These are phyloP conservation scores for Himalopsyche tibetana DNA, from an alignment of 2,888 invertebrate species.

Conservation along the genomic window DNA sequence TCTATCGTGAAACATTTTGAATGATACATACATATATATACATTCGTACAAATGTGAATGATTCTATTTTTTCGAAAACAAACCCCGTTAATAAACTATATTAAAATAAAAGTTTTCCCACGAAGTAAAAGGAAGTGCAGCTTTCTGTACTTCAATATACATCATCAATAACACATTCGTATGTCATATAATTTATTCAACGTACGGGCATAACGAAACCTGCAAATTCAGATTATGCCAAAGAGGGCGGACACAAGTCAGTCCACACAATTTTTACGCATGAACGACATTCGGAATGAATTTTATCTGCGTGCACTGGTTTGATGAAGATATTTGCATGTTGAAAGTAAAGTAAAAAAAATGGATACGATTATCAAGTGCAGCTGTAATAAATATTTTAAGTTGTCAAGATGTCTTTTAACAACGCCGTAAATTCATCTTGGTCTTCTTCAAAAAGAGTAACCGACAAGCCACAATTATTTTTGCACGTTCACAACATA, in stretches of 20 bases:
- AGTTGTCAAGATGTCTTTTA: background rate
- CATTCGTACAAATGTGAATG: no score
- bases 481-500: no score
- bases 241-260: conserved; percentile 25
- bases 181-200: background rate
- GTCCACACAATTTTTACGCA: background rate
- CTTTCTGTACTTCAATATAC: no score
- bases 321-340: conserved; percentile 26
- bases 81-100: no score
- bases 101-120: no score
- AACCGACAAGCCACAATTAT: background rate
- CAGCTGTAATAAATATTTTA: conserved; percentile 20
- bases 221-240: conserved; percentile 1
- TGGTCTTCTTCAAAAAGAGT: background rate
- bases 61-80: no score
- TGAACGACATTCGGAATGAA: background rate
- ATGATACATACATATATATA: no score
- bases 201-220: conserved; percentile 1
- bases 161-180: no score
- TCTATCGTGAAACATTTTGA: no score
- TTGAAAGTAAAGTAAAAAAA: background rate
- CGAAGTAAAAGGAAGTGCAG: no score
- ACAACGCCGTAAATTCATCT: background rate
- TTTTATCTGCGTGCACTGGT: background rate
- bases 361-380: background rate